Conservation (phyloP, 2,888 invertebrate genomes). For the Odontocolon sp. region DNA sequence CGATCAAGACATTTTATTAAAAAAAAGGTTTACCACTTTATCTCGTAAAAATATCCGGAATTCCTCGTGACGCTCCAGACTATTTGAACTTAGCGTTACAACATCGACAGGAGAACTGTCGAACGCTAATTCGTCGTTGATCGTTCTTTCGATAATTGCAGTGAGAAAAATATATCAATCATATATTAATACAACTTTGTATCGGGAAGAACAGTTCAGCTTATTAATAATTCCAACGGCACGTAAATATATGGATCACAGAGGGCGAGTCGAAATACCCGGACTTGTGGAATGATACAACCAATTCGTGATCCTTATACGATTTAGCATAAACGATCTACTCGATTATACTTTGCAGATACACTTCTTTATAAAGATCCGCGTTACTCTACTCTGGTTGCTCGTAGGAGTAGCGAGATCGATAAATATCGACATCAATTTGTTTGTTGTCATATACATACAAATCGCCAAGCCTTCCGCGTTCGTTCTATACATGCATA, state of each 20-base stretch:
- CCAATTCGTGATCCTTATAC: constrained; percentile 10
- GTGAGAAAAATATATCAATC: neutral
- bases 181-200: no score
- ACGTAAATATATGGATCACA: neutral
- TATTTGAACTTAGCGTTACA: no score
- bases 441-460: constrained; percentile 31
- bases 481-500: constrained; percentile 2
- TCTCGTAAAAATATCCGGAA: no score
- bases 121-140: no score
- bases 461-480: constrained; percentile 33
- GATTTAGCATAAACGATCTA: constrained; percentile 8
- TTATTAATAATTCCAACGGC: neutral
- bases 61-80: no score
- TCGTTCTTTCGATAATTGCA: neutral
- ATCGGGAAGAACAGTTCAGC: no score
- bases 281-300: constrained; percentile 45
- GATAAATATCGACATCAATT: constrained; percentile 46
- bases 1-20: no score
- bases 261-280: constrained; percentile 23
- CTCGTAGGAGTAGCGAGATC: constrained; percentile 8
- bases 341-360: constrained; percentile 45
- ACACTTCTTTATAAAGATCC: no score
- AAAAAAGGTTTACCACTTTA: no score
- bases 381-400: neutral
- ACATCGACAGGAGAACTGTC: no score